Evolutionary conservation across 2,797 vertebrate species (phyloP).

Genomic region (Coregonus ussuriensis): DNA sequence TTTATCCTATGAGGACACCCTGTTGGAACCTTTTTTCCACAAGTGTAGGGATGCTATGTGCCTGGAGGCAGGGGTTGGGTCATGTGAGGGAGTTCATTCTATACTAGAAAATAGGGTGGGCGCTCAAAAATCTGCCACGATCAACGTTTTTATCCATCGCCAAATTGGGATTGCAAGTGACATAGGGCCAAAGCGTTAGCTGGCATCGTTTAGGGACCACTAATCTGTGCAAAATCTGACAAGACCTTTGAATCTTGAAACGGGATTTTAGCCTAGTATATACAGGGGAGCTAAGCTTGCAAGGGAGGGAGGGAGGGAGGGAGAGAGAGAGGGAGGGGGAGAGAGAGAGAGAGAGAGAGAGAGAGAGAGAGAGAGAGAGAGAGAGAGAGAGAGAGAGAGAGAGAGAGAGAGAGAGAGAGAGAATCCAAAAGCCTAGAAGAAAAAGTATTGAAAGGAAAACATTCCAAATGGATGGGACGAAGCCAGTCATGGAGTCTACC

Average conservation of each 20-base stretch:
- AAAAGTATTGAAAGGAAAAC: slow-evolving; percentile 72
- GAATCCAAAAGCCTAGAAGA: slow-evolving; percentile 51
- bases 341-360: slow-evolving; percentile 62
- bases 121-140: neutral
- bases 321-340: neutral
- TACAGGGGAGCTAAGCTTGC: slow-evolving; percentile 67
- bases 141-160: slow-evolving; percentile 47
- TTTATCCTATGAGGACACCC: no score
- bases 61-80: neutral
- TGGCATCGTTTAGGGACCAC: slow-evolving; percentile 75
- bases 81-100: neutral
- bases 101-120: neutral
- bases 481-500: slow-evolving; percentile 95
- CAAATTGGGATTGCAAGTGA: slow-evolving; percentile 68
- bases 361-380: slow-evolving; percentile 64
- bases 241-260: slow-evolving; percentile 79
- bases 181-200: slow-evolving; percentile 66
- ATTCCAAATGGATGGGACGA: slow-evolving; percentile 93
- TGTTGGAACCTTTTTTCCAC: no score
- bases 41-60: neutral
- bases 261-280: slow-evolving; percentile 64
- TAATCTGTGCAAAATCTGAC: slow-evolving; percentile 81
- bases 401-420: slow-evolving; percentile 68
- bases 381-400: slow-evolving; percentile 69
- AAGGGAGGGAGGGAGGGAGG: neutral